Base-by-base conservation (phyloP, 2,113 vertebrate genomes). In the Aphyosemion australe region DNA sequence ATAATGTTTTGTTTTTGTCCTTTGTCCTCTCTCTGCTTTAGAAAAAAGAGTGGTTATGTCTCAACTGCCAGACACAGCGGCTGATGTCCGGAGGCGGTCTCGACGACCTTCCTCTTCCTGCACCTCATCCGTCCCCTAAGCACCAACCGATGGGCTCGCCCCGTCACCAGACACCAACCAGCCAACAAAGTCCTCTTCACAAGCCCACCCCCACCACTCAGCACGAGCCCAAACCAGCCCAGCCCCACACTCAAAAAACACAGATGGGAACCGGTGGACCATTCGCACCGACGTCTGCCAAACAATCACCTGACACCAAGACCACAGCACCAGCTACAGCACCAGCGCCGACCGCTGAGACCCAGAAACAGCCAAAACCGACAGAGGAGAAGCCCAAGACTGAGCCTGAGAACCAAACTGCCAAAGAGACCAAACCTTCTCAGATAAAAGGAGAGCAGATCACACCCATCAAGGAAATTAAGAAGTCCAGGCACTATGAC, bases 31-130 rank as follows among this genome's bases (percentile, higher is more conserved):
- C 43, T 91, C 16, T 90, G 54, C 84, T 87, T 91, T 92, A 99
- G 97, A 99, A 98, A 91, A 97, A 96, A 2, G 97, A 99, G 80
- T 99, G 97, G 97, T 92, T 99, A 39, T 99, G 97, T 92, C 93
- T 99, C 83, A 99, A 97, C 93, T 99, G 97, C 94, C 97, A 99
- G 94, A 99, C 97, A 10, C 94, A 97, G 85, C 90, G 96, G 74
- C 88, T 99, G 61, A 93, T 98, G 55, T 96, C 97, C 18, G 96
- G 97, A 84, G 94, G 80, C 0, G 79, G 92, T 74, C 92, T 98
- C 0, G 96, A 95, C 2, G 95, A 98, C 1, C 77, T 88, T 64
- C 93, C 94, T 7, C 88, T 93, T 65, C 92, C 94, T 0, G 77
- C 92, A 84, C 93, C 93, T 1, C 90, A 94, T 74, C 88, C 93